Evolutionary conservation across 2,113 vertebrate genomes (phyloP).

Genomic region (Sorex fumeus): DNA sequence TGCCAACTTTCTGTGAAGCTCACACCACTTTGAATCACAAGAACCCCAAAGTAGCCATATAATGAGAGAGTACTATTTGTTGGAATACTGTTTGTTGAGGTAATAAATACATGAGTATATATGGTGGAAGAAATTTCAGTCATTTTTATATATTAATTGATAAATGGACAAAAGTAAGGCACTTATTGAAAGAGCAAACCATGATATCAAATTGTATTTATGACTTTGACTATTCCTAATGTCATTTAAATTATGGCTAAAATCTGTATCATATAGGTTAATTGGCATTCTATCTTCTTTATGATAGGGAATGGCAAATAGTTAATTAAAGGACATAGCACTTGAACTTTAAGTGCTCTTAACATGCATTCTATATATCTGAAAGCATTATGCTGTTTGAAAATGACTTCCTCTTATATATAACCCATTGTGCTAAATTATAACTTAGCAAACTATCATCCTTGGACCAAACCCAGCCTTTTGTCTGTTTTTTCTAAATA

Average conservation of each 20-base stretch:
- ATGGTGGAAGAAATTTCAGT: neutral
- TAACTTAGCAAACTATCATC: neutral
- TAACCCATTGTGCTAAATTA: constrained; percentile 28
- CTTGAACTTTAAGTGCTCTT: constrained; percentile 7
- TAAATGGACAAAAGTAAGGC: neutral
- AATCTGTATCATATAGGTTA: neutral
- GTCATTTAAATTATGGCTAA: neutral
- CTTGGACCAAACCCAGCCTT: neutral
- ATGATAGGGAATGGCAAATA: neutral
- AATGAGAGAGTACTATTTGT: neutral
- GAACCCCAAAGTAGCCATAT: no score
- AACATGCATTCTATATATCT: neutral
- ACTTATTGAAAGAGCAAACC: neutral
- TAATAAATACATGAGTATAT: neutral
- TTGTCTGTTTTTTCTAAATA: constrained; percentile 38
- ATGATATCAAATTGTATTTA: constrained; percentile 38
- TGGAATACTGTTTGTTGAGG: neutral
- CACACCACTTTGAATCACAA: no score
- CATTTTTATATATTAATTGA: constrained; percentile 16
- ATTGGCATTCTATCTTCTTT: neutral
- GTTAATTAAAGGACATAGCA: neutral
- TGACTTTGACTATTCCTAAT: constrained; percentile 17
- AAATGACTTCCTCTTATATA: neutral
- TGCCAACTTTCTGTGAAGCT: no score
- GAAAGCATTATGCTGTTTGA: constrained; percentile 37